Conservation (phyloP, 2,113 vertebrate species). For the Sapayoa aenigma region DNA sequence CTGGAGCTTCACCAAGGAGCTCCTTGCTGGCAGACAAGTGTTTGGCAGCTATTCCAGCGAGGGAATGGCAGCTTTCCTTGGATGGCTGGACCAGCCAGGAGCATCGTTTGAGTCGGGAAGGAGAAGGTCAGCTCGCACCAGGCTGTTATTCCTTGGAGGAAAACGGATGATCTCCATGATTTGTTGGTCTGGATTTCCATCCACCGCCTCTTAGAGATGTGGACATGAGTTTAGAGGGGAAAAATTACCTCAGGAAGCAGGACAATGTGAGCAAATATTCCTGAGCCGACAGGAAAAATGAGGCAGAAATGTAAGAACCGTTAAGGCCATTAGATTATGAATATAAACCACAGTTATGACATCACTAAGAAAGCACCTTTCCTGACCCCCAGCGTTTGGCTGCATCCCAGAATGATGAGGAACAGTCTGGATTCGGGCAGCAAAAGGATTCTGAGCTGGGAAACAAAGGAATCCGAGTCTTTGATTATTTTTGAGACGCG, state of each 20-base stretch:
- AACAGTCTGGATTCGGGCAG: background rate
- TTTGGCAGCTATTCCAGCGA: background rate
- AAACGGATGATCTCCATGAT: accelerated
- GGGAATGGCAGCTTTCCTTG: background rate
- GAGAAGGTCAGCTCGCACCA: background rate
- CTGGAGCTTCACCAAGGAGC: background rate
- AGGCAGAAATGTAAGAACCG: background rate
- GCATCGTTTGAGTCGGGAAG: background rate
- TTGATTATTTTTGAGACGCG: background rate
- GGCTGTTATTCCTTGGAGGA: background rate
- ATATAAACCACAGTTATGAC: background rate
- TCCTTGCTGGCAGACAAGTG: background rate
- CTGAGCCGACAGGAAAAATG: background rate
- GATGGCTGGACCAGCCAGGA: background rate
- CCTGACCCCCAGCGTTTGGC: background rate
- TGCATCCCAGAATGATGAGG: background rate
- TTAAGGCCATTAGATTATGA: background rate
- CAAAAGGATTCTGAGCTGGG: background rate
- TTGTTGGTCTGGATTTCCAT: background rate
- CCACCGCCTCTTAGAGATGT: background rate
- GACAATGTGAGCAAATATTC: background rate
- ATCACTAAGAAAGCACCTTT: background rate
- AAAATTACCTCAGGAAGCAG: background rate
- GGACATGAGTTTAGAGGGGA: background rate
- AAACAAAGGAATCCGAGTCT: background rate